These are phyloP conservation scores for Synanthedon formicaeformis DNA, from an alignment of 2,888 invertebrate species.

Conservation along the genomic window DNA sequence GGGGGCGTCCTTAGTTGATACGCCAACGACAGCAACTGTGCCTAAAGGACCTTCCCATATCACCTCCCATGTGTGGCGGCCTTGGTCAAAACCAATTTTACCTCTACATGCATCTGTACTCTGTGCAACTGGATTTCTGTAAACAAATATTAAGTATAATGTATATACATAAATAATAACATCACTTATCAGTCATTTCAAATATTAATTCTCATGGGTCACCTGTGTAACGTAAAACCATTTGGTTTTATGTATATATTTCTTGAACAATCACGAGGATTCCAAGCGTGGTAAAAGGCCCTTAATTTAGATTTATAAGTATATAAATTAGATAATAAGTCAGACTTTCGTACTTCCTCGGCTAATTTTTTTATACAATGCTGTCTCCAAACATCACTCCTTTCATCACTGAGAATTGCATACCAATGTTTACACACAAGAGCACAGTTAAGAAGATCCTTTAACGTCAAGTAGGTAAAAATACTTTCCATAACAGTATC, in stretches of 20 bases:
- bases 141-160: constrained; percentile 3
- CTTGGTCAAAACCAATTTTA: constrained; percentile 91
- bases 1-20: constrained; percentile 93
- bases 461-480: constrained; percentile 90
- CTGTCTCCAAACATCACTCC: constrained; percentile 94
- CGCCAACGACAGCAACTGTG: constrained; percentile 96
- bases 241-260: constrained; percentile 97
- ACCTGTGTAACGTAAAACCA: constrained; percentile 95
- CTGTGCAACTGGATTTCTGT: constrained; percentile 96
- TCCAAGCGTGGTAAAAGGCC: constrained; percentile 97
- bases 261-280: constrained; percentile 95
- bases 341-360: constrained; percentile 88
- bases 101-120: constrained; percentile 95
- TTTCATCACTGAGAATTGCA: constrained; percentile 89
- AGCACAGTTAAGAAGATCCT: constrained; percentile 89
- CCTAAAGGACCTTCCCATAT: constrained; percentile 99
- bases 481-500: constrained; percentile 89
- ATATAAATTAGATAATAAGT: constrained; percentile 87
- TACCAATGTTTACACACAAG: constrained; percentile 96
- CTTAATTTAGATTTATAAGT: constrained; percentile 94
- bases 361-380: constrained; percentile 89
- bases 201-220: neutral
- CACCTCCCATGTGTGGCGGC: constrained; percentile 97
- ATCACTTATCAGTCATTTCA: neutral
- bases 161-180: neutral